Percentiles rank a stretch among this genome's conserved stretches.
phyloP scores from a whole-genome alignment of 2,888 invertebrate species.

The Osedax frankpressi region DNA sequence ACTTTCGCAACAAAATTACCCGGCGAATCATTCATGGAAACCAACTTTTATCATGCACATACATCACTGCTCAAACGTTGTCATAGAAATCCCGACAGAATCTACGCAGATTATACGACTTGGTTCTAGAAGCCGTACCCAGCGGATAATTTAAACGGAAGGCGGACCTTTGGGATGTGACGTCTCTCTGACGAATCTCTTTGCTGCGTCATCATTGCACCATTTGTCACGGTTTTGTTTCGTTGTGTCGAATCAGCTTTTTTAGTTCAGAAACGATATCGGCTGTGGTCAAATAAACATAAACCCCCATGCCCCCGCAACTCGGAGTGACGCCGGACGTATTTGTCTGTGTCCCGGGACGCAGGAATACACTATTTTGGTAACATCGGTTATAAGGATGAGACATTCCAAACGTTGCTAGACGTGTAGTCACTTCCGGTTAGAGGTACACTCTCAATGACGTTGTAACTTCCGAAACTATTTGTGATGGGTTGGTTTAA shows the following conservation, averaged over 20 bases:
- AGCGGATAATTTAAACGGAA: background rate
- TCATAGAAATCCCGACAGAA: background rate
- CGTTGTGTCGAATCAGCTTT: background rate
- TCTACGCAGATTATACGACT: background rate
- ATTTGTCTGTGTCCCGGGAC: background rate
- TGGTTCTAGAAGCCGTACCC: background rate
- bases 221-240: background rate
- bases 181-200: slow-evolving; percentile 4
- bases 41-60: background rate
- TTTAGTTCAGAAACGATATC: background rate
- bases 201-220: background rate
- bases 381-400: background rate
- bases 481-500: background rate
- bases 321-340: slow-evolving; percentile 1
- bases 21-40: background rate
- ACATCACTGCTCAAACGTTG: background rate
- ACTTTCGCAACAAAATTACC: background rate
- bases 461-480: background rate
- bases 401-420: slow-evolving; percentile 3
- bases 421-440: background rate
- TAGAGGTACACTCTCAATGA: background rate
- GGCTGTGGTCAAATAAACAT: background rate
- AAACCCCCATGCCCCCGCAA: background rate
- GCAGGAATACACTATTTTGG: background rate
- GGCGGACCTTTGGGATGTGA: background rate